phyloP scores from a whole-genome alignment of 1,140 invertebrate species.

The Pseudomyrmex sp. region DNA sequence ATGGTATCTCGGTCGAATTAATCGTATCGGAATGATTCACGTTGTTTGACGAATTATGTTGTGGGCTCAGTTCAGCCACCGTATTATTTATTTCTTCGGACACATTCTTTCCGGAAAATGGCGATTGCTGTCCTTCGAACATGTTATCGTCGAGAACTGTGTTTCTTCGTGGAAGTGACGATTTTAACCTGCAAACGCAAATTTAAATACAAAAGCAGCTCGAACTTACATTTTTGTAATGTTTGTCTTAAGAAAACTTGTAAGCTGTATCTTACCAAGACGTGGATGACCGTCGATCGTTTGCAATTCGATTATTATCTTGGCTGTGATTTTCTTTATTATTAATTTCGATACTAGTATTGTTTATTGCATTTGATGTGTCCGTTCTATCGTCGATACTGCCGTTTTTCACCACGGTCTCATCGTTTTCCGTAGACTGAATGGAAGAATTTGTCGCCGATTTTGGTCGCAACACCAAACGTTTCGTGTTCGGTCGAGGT shows the following conservation, averaged over 20 bases:
- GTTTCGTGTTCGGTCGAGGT: constrained; percentile 88
- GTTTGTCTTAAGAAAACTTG: not conserved
- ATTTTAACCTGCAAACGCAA: constrained; percentile 63
- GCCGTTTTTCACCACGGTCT: constrained; percentile 41
- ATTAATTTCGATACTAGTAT: constrained; percentile 66
- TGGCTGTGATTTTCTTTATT: constrained; percentile 79
- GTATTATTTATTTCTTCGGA: constrained; percentile 75
- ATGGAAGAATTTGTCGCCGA: constrained; percentile 63
- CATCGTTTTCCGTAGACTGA: constrained; percentile 68
- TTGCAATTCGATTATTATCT: constrained; percentile 62
- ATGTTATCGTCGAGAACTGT: constrained; percentile 61
- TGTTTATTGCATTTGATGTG: constrained; percentile 26
- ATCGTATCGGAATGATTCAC: constrained; percentile 33
- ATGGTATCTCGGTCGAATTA: constrained; percentile 32
- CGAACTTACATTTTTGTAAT: not conserved
- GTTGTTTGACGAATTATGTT: constrained; percentile 37
- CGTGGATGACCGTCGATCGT: constrained; percentile 78
- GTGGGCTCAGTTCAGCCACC: constrained; percentile 68
- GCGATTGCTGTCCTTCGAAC: constrained; percentile 67
- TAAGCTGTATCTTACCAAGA: constrained; percentile 72
- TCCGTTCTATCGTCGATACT: constrained; percentile 42
- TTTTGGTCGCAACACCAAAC: constrained; percentile 86
- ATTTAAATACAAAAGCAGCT: constrained; percentile 12
- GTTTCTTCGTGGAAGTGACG: constrained; percentile 28
- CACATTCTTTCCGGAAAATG: constrained; percentile 62